Evolutionary conservation across 2,888 invertebrate genomes (phyloP), one percentile per base, ranked within the genome.

Genomic region (Trachelus tabidus): DNA sequence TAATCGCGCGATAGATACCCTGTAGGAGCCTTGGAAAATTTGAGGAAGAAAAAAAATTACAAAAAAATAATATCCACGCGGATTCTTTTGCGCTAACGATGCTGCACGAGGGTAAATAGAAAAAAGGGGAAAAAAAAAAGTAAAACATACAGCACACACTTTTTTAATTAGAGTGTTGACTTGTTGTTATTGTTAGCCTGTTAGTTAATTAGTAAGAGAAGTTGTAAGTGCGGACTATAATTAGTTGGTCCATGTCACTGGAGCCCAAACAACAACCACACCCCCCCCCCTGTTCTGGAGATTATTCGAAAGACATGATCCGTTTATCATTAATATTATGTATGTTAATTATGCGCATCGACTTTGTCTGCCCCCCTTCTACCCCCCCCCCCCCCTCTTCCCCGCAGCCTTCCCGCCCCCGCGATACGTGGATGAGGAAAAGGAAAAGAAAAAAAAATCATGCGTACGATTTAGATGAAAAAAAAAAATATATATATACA

Each of bases 151-250:
- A 86, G 87, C 88, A 87, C 85, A 87, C 87, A 88, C 85, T 81
- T 80, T 90, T 90, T 90, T 40, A 40, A 40, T 40, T 40, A 40
- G 89, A 90, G 91, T 89, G 91, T 91, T 90, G 89, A 91, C 90
- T 91, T 89, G 91, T 91, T 91, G 91, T 91, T 91, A 91, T 91
- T 91, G 91, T 91, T 91, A 91, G 91, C 89, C 90, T 91, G 91
- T 91, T 91, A 91, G 91, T 91, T 91, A 91, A 91, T 91, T 91
- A 90, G 90, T 91, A 91, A 91, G 90, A 15, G 40, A 40, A 90
- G 89, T 91, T 91, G 90, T 90, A 91, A 91, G 90, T 90, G 90
- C 89, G 91, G 90, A 91, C 89, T 91, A 89, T 90, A 91, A 91
- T 76, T 15, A 81, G 90, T 91, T 91, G 90, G 90, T 91, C 91